Conservation (phyloP, 2,888 invertebrate genomes). For the Drosophila testacea region DNA sequence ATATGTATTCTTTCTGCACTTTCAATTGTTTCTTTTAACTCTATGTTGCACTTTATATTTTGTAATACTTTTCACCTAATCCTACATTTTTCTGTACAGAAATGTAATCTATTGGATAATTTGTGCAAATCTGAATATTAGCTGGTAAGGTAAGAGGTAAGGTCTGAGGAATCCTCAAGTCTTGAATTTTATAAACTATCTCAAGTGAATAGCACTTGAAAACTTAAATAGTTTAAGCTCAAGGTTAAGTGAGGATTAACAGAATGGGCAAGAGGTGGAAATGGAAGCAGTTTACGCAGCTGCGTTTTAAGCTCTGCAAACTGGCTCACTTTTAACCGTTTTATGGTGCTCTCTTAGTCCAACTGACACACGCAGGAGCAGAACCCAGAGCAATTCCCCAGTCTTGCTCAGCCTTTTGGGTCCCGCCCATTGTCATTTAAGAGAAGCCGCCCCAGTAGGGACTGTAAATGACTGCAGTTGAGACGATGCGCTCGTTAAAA, state of each 20-base stretch:
- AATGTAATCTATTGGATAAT: no score
- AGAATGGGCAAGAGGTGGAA: constrained; percentile 2
- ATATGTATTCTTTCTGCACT: no score
- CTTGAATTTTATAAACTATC: constrained; percentile 11
- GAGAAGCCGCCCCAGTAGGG: constrained; percentile 43
- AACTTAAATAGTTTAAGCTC: constrained; percentile 30
- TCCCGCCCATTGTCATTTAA: constrained; percentile 57
- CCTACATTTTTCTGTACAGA: no score
- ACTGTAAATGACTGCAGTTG: constrained; percentile 63
- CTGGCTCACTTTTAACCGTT: constrained; percentile 59
- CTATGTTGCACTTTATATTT: no score
- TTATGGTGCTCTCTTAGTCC: constrained; percentile 45
- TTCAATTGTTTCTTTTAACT: no score
- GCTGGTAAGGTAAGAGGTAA: no score
- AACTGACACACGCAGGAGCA: constrained; percentile 49
- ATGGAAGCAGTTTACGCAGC: constrained; percentile 42
- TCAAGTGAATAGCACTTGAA: constrained; percentile 25
- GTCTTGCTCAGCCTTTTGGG: constrained; percentile 6
- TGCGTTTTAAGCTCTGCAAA: constrained; percentile 47
- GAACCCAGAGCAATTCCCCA: constrained; percentile 34
- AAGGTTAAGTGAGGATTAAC: constrained; percentile 60
- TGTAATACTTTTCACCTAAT: no score
- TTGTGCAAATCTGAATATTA: no score
- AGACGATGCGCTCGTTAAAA: constrained; percentile 65
- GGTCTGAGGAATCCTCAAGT: constrained; percentile 1